Evolutionary conservation across 2,113 vertebrate genomes (phyloP), one percentile per base, ranked within the genome.

Genomic region (Drymodes brunneopygia): DNA sequence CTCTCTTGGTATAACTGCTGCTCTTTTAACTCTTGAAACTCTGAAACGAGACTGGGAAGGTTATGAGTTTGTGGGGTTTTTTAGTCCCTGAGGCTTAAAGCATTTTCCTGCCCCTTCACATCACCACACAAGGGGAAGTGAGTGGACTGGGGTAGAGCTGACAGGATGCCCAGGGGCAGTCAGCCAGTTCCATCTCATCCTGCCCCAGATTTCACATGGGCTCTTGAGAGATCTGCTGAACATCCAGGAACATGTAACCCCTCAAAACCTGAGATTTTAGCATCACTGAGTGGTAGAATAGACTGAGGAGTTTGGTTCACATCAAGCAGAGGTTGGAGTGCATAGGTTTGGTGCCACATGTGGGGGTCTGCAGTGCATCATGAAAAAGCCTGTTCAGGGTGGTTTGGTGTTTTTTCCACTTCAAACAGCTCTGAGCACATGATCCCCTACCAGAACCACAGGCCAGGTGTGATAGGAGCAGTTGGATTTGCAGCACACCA

Each of bases 21-120:
- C 50, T 79, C 70, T 93, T 72, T 95, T 96, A 97, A 92, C 88
- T 66, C 94, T 47, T 60, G 22, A 80, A 19, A 23, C 16, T 7
- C 87, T 5, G 10, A 60, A 81, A 84, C 0, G 2, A 28, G 33
- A n/a, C 38, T n/a, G 33, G 22, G 27, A 61, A 94, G 15, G 7
- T 51, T 53, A 51, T 20, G 33, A 38, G 28, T 78, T 74, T 71
- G 29, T 27, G 42, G 35, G 10, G 0, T 2, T 8, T 48, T 36
- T 79, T 82, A 21, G 51, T 33, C 17, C 17, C 11, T 11, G 13
- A 60, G 33, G n/a, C 8, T 87, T 69, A n/a, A 77, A 79, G 54
- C 15, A 12, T 5, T 1, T 33, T 77, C 25, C 31, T 79, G 25
- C 20, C 57, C 31, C 29, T 72, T 60, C 81, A 19, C 28, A 45